Percentiles rank a stretch among this genome's conserved stretches.
Conservation (phyloP, 2,113 vertebrate species). For the Lampris megalopsis region DNA sequence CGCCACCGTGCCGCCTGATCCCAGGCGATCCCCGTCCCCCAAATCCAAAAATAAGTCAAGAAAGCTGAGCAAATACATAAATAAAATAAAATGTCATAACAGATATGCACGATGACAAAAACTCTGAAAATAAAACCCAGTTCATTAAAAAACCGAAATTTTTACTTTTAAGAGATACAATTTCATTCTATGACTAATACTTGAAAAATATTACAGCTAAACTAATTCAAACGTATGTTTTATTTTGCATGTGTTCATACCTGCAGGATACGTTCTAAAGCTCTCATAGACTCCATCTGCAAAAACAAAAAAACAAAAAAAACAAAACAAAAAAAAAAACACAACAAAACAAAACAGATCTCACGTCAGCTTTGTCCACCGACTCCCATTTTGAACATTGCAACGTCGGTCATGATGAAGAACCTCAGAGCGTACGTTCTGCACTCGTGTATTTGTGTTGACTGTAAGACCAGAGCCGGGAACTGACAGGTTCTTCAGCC, state of each 20-base stretch:
- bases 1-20: too few species aligned
- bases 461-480: constrained; percentile 19
- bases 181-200: constrained; percentile 1
- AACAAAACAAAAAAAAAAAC: too few species aligned
- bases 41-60: too few species aligned
- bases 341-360: not conserved
- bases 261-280: constrained; percentile 5
- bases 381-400: not conserved
- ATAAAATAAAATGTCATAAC: too few species aligned
- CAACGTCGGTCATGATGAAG: constrained; percentile 28
- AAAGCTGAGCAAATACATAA: too few species aligned
- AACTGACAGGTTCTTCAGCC: not conserved
- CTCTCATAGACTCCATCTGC: constrained; percentile 7
- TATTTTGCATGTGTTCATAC: not conserved
- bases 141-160: too few species aligned
- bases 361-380: not conserved
- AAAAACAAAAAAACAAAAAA: not conserved
- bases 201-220: not conserved
- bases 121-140: too few species aligned
- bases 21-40: too few species aligned
- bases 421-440: constrained; percentile 36
- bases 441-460: not conserved
- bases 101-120: too few species aligned
- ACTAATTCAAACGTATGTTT: not conserved
- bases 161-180: not conserved